Percentiles rank a stretch among this genome's conserved stretches.
Evolutionary conservation across 2,888 invertebrate species (phyloP).

Genomic region (Pyrrhosoma nymphula): DNA sequence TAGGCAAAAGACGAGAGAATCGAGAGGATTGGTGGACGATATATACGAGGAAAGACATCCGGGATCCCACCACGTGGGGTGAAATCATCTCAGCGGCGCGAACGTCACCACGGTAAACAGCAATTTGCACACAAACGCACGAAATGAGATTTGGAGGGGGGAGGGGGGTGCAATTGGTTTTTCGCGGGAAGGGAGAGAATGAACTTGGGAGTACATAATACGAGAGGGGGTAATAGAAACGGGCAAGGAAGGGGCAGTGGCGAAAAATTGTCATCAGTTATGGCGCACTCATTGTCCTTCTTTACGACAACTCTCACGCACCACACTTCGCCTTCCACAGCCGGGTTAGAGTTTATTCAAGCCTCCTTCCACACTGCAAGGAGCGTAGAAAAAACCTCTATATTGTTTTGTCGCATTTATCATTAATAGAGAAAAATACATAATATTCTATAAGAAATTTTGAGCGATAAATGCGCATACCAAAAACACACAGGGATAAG

Average conservation of each 20-base stretch:
- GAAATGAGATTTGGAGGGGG: neutral
- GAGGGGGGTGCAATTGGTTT: neutral
- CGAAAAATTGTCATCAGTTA: neutral
- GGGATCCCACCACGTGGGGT: neutral
- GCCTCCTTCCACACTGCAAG: too few relatives aligned
- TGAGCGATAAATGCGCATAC: too few relatives aligned
- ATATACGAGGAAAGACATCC: neutral
- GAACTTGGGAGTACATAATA: neutral
- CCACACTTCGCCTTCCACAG: too few relatives aligned
- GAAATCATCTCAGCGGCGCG: neutral
- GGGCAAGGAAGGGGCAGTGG: neutral
- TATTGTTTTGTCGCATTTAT: too few relatives aligned
- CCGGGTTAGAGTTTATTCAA: too few relatives aligned
- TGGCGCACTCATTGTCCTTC: neutral
- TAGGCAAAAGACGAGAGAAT: neutral
- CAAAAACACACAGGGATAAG: too few relatives aligned
- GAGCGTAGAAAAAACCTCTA: too few relatives aligned
- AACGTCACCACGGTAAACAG: neutral
- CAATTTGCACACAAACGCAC: conserved; percentile 12
- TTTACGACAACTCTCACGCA: too few relatives aligned
- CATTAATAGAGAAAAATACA: too few relatives aligned
- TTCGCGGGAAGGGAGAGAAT: neutral
- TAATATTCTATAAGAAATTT: too few relatives aligned
- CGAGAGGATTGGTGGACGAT: too few relatives aligned
- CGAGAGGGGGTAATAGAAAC: neutral